Evolutionary conservation across 1,140 invertebrate genomes (phyloP), one percentile per base, ranked within the genome.

Genomic region (Tigriopus japonicus): DNA sequence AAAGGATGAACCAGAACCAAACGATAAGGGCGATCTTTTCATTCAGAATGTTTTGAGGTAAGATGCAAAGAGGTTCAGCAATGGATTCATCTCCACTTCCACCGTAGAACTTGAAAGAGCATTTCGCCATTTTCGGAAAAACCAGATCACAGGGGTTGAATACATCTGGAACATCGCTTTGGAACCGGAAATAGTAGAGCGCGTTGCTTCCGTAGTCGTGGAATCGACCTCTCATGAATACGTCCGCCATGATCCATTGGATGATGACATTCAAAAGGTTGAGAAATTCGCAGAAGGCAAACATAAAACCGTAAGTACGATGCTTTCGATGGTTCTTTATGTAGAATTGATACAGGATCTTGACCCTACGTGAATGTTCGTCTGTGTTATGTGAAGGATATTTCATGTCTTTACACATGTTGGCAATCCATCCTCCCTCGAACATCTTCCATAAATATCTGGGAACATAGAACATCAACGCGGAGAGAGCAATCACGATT

Each of bases 341-440:
- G n/a, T 17, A 21, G 45, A 49, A 17, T 6, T 17, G 45, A 49
- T 49, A 21, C 45, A 17, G 45, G 21, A 12, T 21, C 15, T 49
- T 15, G 3, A 21, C n/a, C 6, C 19, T 21, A 5, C 6, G 45
- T 6, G 45, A 17, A 17, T 49, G 15, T 2, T 17, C n/a, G 3
- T 12, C 45, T 15, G 21, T 3, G 3, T 15, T 2, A 49, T 15
- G 21, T 2, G 21, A 17, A 6, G 45, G 45, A 6, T 49, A 15
- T 21, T 49, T 49, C 45, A 49, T 49, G n/a, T 21, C 45, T 12
- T 49, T 49, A 43, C 21, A 19, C 13, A 59, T 43, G 15, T 17
- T 49, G n/a, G 45, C n/a, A 12, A 82, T 69, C 10, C 74, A 66
- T 14, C 81, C 80, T 35, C 79, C 81, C 73, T 87, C 84, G 77